Conservation (phyloP, 2,888 invertebrate genomes). For the Cerceris ruficornis region DNA sequence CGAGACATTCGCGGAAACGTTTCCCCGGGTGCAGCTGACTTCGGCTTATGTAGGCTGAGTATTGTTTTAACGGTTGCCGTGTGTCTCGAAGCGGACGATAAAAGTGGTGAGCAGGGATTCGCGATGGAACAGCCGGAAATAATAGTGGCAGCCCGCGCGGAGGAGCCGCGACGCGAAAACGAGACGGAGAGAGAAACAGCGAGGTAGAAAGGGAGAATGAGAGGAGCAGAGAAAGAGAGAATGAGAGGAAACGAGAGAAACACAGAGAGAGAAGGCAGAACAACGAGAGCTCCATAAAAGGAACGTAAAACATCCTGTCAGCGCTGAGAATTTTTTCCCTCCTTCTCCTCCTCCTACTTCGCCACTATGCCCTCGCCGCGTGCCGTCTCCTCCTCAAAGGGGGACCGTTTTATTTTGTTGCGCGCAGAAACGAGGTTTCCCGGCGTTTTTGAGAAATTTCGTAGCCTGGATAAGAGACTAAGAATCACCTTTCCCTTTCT, state of each 20-base stretch:
- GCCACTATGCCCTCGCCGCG: background rate
- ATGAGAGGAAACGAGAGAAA: too few relatives aligned
- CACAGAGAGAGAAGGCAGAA: slow-evolving; percentile 36
- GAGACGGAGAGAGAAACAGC: slow-evolving; percentile 56
- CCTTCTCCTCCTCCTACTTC: slow-evolving; percentile 2
- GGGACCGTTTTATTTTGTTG: background rate
- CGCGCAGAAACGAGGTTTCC: too few relatives aligned
- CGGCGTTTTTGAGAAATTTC: too few relatives aligned
- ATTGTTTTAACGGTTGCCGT: slow-evolving; percentile 57
- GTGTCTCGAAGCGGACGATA: slow-evolving; percentile 46
- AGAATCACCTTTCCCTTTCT: too few relatives aligned
- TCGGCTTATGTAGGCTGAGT: slow-evolving; percentile 31
- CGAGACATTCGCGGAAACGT: slow-evolving; percentile 35
- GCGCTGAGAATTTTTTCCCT: slow-evolving; percentile 15
- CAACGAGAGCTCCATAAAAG: slow-evolving; percentile 58
- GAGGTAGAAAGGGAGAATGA: too few relatives aligned
- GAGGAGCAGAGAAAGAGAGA: too few relatives aligned
- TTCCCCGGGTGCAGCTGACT: slow-evolving; percentile 11
- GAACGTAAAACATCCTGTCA: slow-evolving; percentile 53
- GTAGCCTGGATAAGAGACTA: too few relatives aligned
- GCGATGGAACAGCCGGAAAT: slow-evolving; percentile 63
- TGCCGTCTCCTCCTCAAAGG: background rate
- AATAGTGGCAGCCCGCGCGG: slow-evolving; percentile 50
- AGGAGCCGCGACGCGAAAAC: slow-evolving; percentile 25
- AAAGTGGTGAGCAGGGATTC: slow-evolving; percentile 32